phyloP scores from a whole-genome alignment of 2,113 vertebrate species.

The zebrafish (Danio rerio) region GRCz12tu NC_133181.1:15335501-15336000 shows the following conservation, averaged over 20 bases:
- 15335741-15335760: slow-evolving; percentile 95
- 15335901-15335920: slow-evolving; percentile 83
- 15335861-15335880: slow-evolving; percentile 98
- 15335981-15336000: slow-evolving; percentile 98
- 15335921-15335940: slow-evolving; percentile 94
- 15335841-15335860: slow-evolving; percentile 99
- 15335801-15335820: slow-evolving; percentile 91
- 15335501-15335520: slow-evolving; percentile 76
- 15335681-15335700: slow-evolving; percentile 66
- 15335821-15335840: slow-evolving; percentile 98
- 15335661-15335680: slow-evolving; percentile 82
- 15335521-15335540: slow-evolving; percentile 87
- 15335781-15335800: slow-evolving; percentile 61
- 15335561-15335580: slow-evolving; percentile 79
- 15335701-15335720: slow-evolving; percentile 89
- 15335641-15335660: slow-evolving; percentile 90
- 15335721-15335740: slow-evolving; percentile 84
- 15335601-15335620: slow-evolving; percentile 88
- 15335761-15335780: slow-evolving; percentile 82
- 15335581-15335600: slow-evolving; percentile 96
- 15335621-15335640: slow-evolving; percentile 90
- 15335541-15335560: slow-evolving; percentile 89
- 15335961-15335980: slow-evolving; percentile 93
- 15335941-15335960: slow-evolving; percentile 86
- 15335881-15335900: slow-evolving; percentile 94